Evolutionary conservation across 2,888 invertebrate genomes (phyloP), one percentile per base, ranked within the genome.

Genomic region (Ophion ventricosus): DNA sequence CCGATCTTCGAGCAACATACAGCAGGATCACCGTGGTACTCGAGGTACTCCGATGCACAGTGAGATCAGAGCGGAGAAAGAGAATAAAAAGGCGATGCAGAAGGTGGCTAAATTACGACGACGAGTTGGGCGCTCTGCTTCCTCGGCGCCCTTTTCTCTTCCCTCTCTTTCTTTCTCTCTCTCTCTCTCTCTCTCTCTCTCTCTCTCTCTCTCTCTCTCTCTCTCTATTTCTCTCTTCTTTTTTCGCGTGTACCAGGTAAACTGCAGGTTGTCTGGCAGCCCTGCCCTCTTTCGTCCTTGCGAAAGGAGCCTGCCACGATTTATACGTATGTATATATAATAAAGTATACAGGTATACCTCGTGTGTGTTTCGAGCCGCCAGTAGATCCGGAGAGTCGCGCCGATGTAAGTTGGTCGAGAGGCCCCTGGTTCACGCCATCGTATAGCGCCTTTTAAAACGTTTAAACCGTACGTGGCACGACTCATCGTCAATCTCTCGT

Each of bases 101-200:
- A 76, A 77, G 72, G 78, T 78, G 85, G 84, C 89, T 90, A 89
- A 90, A 89, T 90, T 90, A 90, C 89, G 88, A 89, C 88, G 87
- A 83, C 86, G 83, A 87, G 87, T 83, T 82, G 59, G 82, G 88
- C 86, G 87, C 83, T 85, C 85, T 87, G 85, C 85, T 87, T 43
- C 86, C 84, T 85, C 80, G 76, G 83, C 78, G 72, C 87, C 66
- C 78, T 85, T 86, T 84, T 86, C 87, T 87, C 85, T 77, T 83
- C 86, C 29, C 63, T 61, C 26, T 54, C 77, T 40, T 14, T 49
- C 67, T 25, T 26, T 67, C 29, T 35, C 8, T 35, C 35, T 35
- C 61, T 63, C 26, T 54, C 72, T 56, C n/a, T 49, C 23, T 29
- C 59, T 76, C 23, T 29, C 59, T 76, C n/a, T 86, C 87, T 87